A percentile compares a stretch with the other conserved stretches of the same genome.
Conservation (phyloP, 2,888 invertebrate genomes). For the Pinctada fucata region DNA sequence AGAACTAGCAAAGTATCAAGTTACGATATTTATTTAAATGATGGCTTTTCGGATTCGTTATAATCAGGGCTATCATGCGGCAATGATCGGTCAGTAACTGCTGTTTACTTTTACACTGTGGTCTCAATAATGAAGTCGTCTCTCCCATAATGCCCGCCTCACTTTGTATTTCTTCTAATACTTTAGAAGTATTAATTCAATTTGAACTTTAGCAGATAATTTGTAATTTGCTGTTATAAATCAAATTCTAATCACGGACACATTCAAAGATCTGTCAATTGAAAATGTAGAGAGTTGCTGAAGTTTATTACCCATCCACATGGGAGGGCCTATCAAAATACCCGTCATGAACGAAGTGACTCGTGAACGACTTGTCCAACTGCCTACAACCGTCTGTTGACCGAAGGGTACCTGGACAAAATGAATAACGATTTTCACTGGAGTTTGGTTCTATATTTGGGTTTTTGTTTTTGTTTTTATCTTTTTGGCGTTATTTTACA, state of each 20-base stretch:
- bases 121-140: constrained; percentile 20
- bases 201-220: constrained; percentile 23
- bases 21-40: constrained; percentile 25
- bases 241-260: constrained; percentile 27
- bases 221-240: constrained; percentile 38
- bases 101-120: constrained; percentile 17
- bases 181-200: constrained; percentile 30
- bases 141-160: background rate
- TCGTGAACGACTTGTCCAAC: background rate
- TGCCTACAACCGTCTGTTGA: no score
- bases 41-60: constrained; percentile 5
- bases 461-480: no score
- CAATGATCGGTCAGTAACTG: constrained; percentile 17
- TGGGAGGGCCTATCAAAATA: background rate
- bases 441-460: no score
- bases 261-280: constrained; percentile 6
- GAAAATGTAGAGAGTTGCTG: constrained; percentile 2
- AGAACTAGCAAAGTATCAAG: constrained; percentile 26
- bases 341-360: background rate
- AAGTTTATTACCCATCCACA: constrained; percentile 11
- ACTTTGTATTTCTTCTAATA: constrained; percentile 5
- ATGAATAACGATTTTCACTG: no score
- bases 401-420: no score
- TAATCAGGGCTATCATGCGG: constrained; percentile 6
- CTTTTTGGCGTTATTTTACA: no score